Conservation (phyloP, 2,113 vertebrate species). For the Eublepharis macularius region DNA sequence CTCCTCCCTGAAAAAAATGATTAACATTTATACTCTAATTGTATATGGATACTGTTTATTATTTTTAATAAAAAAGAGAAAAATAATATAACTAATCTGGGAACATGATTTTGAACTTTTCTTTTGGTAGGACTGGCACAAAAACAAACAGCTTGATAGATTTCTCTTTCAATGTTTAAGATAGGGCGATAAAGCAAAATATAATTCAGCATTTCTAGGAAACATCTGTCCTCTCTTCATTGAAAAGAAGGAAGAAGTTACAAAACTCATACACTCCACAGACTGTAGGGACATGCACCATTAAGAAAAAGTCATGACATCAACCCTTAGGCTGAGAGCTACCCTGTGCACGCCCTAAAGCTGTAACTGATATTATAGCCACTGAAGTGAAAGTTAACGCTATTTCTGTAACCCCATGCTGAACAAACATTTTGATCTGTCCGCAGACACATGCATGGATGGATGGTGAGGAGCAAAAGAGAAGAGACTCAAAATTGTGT, state of each 20-base stretch:
- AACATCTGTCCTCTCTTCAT: not conserved
- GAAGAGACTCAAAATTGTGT: not conserved
- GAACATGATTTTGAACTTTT: not conserved
- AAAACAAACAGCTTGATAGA: not conserved
- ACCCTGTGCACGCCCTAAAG: slow-evolving; percentile 10
- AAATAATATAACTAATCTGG: not conserved
- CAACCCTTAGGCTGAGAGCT: slow-evolving; percentile 15
- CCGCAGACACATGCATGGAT: not conserved
- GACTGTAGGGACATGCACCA: not conserved
- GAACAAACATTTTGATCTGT: slow-evolving; percentile 20
- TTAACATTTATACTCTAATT: not conserved
- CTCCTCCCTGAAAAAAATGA: not conserved
- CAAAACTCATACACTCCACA: not conserved
- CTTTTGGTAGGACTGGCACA: not conserved
- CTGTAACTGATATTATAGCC: slow-evolving; percentile 21
- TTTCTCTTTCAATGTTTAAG: not conserved
- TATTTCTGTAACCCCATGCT: slow-evolving; percentile 5
- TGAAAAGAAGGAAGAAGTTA: not conserved
- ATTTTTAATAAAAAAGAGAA: not conserved
- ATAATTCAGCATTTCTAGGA: not conserved
- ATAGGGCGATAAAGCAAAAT: not conserved
- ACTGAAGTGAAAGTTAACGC: slow-evolving; percentile 22
- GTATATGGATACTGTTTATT: not conserved
- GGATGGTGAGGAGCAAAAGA: not conserved
- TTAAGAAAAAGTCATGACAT: not conserved